A percentile compares a stretch with the other conserved stretches of the same genome.
phyloP scores from a whole-genome alignment of 2,113 vertebrate genomes.

The Lonchura striata region DNA sequence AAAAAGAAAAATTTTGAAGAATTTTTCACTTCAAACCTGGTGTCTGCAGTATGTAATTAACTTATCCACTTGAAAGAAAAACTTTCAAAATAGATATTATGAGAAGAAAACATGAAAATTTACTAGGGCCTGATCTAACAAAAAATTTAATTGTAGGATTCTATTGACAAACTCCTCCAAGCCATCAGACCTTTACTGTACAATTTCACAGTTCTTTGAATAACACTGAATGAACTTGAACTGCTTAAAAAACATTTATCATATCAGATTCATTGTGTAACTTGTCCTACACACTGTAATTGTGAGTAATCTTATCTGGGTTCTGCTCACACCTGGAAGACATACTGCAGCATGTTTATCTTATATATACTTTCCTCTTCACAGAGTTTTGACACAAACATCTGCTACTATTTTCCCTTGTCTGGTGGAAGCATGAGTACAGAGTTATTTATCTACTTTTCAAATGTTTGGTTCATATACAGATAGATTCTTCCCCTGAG shows the following conservation, averaged over 20 bases:
- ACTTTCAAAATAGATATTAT: not conserved
- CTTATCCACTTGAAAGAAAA: not conserved
- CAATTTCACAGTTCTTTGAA: not conserved
- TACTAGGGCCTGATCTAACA: not conserved
- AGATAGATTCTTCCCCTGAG: not conserved
- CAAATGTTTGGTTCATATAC: not conserved
- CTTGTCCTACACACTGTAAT: not conserved
- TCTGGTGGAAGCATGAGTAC: not conserved
- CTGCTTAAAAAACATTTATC: conserved; percentile 44
- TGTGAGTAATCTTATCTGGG: not conserved
- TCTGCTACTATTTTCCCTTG: not conserved
- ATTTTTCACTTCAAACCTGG: not conserved
- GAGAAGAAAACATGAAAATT: not conserved
- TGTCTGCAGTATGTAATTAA: not conserved
- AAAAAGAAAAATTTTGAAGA: not conserved
- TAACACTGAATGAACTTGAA: conserved; percentile 29
- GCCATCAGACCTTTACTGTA: not conserved
- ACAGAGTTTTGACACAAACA: not conserved
- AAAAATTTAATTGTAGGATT: not conserved
- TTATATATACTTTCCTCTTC: not conserved
- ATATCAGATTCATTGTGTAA: not conserved
- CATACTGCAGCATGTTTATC: not conserved
- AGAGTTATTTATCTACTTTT: not conserved
- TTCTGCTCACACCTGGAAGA: not conserved
- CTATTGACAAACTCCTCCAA: not conserved